These are phyloP conservation scores for Cancer borealis DNA, from an alignment of 2,888 invertebrate species.

Conservation along the genomic window DNA sequence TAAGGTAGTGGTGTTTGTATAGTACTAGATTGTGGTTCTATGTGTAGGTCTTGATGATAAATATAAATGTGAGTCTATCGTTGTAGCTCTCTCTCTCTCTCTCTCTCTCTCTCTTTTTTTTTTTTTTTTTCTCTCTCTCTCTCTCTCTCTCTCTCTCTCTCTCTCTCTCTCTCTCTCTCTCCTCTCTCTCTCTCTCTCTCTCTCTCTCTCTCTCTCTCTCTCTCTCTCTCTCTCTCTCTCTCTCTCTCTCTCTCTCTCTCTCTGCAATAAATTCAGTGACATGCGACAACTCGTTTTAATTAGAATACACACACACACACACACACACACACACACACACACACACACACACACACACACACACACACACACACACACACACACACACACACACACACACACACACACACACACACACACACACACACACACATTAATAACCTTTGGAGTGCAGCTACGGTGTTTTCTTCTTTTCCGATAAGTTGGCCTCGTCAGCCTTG, in stretches of 20 bases:
- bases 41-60: too few species aligned
- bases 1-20: too few species aligned
- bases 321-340: constrained; percentile 21
- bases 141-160: constrained; percentile 35
- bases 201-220: background rate
- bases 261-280: background rate
- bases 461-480: background rate
- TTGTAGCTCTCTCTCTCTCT: background rate
- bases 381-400: constrained; percentile 22
- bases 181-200: background rate
- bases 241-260: background rate
- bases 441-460: background rate
- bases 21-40: too few species aligned
- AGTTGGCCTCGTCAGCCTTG: constrained; percentile 1
- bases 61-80: too few species aligned
- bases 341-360: constrained; percentile 22
- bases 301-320: constrained; percentile 10
- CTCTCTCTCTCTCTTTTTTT: background rate
- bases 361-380: constrained; percentile 31
- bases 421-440: constrained; percentile 11
- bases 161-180: too few species aligned
- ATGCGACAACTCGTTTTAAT: background rate
- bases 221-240: background rate
- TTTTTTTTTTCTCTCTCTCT: constrained; percentile 5
- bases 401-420: constrained; percentile 7